Evolutionary conservation across 1,140 invertebrate species (phyloP), one percentile per base, ranked within the genome.

Genomic region (Cephus cinctus): DNA sequence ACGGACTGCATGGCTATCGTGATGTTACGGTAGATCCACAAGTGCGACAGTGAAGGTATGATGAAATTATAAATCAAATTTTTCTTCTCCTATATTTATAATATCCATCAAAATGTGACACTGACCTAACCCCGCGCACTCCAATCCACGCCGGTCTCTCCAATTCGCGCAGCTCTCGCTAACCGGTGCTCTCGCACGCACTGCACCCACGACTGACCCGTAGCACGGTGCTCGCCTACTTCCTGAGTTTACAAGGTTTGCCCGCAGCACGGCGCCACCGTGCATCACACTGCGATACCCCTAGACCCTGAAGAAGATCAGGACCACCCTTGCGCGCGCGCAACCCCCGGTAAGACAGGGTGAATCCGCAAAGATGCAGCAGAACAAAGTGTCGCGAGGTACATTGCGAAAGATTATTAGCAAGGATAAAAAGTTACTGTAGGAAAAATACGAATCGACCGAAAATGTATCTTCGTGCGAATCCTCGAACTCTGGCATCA

Each of bases 141-240:
- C 41, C 55, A 59, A 56, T 64, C 61, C 63, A 61, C 65, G 61
- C 59, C 59, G 59, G 54, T 14, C 11, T n/a, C n/a, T 67, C 53
- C 51, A 41, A 47, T 43, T 47, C 21, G 50, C 59, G 56, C 59
- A 65, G 64, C 59, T 61, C 58, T 59, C 62, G 61, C n/a, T 52
- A 58, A 65, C 59, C 63, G 61, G 67, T 70, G 68, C 67, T 58
- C 69, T 69, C 65, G 59, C 68, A 74, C 73, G 71, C 73, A 75
- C 74, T 75, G 67, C 68, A 74, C 71, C 69, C 66, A 69, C 71
- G 68, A 75, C 74, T 74, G 69, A 73, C 56, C 34, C 39, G 44
- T 36, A 20, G n/a, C n/a, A n/a, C n/a, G n/a, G n/a, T n/a, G 11
- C 18, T 35, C 8, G 9, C 12, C 52, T 21, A 8, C 27, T 23